Evolutionary conservation across 2,113 vertebrate genomes (phyloP).

Genomic region (Xenotilapia longispinis): DNA sequence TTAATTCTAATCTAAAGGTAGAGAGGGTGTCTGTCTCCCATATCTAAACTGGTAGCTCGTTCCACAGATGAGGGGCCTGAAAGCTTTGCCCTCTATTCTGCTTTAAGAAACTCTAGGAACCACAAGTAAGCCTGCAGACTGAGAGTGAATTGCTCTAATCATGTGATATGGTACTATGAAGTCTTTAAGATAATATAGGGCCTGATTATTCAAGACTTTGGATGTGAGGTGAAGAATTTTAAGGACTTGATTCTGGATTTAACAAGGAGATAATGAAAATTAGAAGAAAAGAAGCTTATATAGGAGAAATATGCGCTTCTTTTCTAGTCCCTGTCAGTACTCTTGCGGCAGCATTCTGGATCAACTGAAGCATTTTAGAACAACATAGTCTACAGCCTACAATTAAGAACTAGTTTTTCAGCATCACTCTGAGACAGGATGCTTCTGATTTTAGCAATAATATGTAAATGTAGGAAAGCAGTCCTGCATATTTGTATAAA

Average conservation of each 20-base stretch:
- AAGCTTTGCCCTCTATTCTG: not conserved
- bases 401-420: not conserved
- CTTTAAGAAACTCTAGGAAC: not conserved
- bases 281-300: not conserved
- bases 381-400: not conserved
- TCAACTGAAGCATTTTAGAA: not conserved
- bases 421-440: not conserved
- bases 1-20: not conserved
- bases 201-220: not conserved
- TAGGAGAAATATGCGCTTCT: not conserved
- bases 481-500: not conserved
- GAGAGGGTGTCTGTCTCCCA: not conserved
- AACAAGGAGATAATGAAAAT: not conserved
- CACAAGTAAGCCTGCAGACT: not conserved
- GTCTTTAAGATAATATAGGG: not conserved
- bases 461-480: not conserved
- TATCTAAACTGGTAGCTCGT: not conserved
- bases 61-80: not conserved
- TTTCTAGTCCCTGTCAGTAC: not conserved
- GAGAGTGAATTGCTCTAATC: not conserved
- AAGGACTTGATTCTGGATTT: not conserved
- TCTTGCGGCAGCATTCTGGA: not conserved
- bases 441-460: not conserved
- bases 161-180: not conserved
- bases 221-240: not conserved